phyloP scores from a whole-genome alignment of 2,888 invertebrate genomes.

The Aporophyla lueneburgensis region DNA sequence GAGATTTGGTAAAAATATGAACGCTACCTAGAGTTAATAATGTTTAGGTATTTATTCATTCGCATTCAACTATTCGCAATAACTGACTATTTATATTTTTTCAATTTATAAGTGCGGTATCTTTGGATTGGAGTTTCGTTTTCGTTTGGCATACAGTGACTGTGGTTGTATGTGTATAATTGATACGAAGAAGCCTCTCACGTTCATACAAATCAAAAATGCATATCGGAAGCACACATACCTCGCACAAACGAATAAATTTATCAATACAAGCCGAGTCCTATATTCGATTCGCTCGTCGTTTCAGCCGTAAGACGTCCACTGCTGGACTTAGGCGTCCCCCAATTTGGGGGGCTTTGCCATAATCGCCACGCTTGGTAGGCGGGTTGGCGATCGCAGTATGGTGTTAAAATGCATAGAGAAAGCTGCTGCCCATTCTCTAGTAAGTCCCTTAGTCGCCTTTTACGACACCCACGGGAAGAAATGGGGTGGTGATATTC shows the following conservation, averaged over 20 bases:
- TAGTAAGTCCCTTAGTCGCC: too few relatives aligned
- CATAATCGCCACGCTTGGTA: too few relatives aligned
- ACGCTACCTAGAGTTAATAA: neutral
- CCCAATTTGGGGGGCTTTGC: too few relatives aligned
- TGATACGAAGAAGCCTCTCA: neutral
- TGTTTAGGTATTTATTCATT: slow-evolving; percentile 21
- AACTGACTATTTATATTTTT: neutral
- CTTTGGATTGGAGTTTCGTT: neutral
- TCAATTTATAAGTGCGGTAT: neutral
- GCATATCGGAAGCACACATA: slow-evolving; percentile 48
- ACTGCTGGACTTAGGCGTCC: too few relatives aligned
- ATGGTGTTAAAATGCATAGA: too few relatives aligned
- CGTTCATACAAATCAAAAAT: slow-evolving; percentile 41
- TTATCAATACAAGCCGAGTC: slow-evolving; percentile 15
- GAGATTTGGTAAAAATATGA: neutral
- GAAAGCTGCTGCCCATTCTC: too few relatives aligned
- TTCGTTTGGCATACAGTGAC: neutral
- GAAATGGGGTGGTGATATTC: too few relatives aligned
- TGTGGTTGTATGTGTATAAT: neutral
- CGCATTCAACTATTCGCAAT: neutral
- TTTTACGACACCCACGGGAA: too few relatives aligned
- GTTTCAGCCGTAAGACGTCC: too few relatives aligned
- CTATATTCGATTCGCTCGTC: slow-evolving; percentile 42
- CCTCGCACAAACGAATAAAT: slow-evolving; percentile 18
- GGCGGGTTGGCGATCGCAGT: too few relatives aligned